Conservation (phyloP, 2,888 invertebrate genomes). For the Patella caerulea region DNA sequence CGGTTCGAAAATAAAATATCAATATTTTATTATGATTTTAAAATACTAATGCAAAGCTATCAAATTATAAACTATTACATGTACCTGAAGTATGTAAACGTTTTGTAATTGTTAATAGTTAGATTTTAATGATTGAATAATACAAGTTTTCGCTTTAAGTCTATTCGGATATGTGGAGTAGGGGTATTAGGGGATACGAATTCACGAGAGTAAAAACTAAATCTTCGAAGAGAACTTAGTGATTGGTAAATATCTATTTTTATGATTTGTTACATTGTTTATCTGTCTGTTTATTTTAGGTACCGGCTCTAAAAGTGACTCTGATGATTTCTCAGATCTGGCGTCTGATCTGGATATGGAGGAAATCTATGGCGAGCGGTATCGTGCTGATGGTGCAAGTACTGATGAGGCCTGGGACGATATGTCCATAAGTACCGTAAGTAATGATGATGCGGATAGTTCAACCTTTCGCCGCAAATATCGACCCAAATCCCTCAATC, state of each 20-base stretch:
- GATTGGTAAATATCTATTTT: no score
- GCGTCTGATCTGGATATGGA: conserved; percentile 62
- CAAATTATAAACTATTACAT: no score
- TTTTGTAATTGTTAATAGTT: no score
- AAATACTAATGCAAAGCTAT: no score
- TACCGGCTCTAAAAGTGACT: conserved; percentile 57
- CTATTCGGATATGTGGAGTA: no score
- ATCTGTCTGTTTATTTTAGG: conserved; percentile 30
- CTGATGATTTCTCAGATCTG: conserved; percentile 62
- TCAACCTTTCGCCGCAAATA: conserved; percentile 50
- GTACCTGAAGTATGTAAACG: no score
- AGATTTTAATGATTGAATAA: no score
- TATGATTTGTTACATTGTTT: neutral
- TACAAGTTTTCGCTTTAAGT: no score
- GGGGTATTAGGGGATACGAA: no score
- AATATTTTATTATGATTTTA: no score
- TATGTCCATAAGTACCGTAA: conserved; percentile 51
- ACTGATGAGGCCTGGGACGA: conserved; percentile 60
- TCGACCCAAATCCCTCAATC: conserved; percentile 61
- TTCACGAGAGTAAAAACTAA: no score
- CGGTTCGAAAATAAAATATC: neutral
- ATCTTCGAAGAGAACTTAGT: no score
- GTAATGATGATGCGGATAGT: conserved; percentile 48
- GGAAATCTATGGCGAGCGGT: conserved; percentile 54
- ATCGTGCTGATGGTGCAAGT: conserved; percentile 56